Percentiles rank a stretch among this genome's conserved stretches.
Conservation (phyloP, 2,113 vertebrate genomes). For the Macaca nemestrina region DNA sequence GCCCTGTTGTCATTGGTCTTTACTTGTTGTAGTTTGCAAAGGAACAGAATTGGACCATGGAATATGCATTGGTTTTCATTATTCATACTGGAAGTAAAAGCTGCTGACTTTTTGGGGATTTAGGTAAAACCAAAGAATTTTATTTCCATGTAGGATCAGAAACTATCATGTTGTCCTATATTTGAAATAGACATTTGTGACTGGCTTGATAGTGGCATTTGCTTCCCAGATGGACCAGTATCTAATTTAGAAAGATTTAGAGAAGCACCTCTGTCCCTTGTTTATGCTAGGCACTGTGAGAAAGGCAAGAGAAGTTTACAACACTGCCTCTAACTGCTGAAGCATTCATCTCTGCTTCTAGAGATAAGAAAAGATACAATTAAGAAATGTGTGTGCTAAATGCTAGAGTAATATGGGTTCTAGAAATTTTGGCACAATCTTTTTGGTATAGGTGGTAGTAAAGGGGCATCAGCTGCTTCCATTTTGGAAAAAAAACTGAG, state of each 20-base stretch:
- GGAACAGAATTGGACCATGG: background rate
- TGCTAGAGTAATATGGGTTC: background rate
- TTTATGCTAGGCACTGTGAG: background rate
- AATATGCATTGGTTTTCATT: background rate
- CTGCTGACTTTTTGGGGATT: background rate
- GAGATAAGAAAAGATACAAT: background rate
- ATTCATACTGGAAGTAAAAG: background rate
- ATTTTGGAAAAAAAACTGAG: background rate
- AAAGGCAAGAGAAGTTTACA: background rate
- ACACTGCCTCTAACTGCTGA: background rate
- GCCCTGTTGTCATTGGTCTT: background rate
- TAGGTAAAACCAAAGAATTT: background rate
- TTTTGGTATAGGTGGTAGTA: background rate
- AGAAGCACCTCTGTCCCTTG: background rate
- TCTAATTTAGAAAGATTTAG: conserved; percentile 20
- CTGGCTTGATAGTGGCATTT: background rate
- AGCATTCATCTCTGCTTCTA: background rate
- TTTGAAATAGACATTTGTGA: background rate
- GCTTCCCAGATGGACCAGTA: background rate
- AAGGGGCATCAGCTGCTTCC: background rate
- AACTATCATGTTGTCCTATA: background rate
- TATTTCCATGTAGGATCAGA: background rate
- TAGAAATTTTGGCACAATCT: background rate
- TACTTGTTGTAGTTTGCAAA: background rate
- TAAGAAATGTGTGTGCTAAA: background rate